These are phyloP conservation scores for Crocuta crocuta DNA, from an alignment of 2,113 vertebrate genomes.

Conservation along the genomic window DNA sequence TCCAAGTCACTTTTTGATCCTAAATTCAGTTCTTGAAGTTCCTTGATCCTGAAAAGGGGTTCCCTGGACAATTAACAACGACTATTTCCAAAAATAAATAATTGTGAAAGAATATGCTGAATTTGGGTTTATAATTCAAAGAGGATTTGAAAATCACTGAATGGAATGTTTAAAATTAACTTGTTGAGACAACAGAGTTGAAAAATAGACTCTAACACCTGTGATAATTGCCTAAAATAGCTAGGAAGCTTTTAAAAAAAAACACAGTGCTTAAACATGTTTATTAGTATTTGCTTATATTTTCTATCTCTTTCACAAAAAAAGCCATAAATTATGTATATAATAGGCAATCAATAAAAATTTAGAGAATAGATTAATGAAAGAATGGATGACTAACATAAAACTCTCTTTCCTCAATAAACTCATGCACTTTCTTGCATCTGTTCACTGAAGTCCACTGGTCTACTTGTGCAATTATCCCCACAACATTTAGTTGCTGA, in stretches of 20 bases:
- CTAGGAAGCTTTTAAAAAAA: neutral
- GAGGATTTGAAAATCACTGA: neutral
- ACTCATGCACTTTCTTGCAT: neutral
- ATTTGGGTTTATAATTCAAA: neutral
- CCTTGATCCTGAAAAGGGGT: neutral
- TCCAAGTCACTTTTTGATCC: neutral
- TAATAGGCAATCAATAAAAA: neutral
- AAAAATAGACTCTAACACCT: slow-evolving; percentile 2
- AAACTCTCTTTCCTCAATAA: neutral
- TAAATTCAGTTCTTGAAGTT: neutral
- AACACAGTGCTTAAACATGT: neutral
- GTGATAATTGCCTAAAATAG: neutral
- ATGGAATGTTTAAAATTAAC: slow-evolving; percentile 15
- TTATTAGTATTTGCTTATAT: neutral
- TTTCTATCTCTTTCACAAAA: neutral
- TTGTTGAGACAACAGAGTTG: neutral
- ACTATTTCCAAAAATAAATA: neutral
- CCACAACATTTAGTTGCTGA: neutral
- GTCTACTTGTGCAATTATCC: neutral
- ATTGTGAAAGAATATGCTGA: neutral
- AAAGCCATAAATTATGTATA: neutral
- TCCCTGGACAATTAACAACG: neutral
- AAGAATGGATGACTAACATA: neutral
- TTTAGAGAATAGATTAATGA: neutral
- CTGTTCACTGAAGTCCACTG: neutral